Percentiles rank a stretch among this genome's conserved stretches.
Conservation (phyloP, 2,888 invertebrate species). For the Drosophila mercatorum region DNA sequence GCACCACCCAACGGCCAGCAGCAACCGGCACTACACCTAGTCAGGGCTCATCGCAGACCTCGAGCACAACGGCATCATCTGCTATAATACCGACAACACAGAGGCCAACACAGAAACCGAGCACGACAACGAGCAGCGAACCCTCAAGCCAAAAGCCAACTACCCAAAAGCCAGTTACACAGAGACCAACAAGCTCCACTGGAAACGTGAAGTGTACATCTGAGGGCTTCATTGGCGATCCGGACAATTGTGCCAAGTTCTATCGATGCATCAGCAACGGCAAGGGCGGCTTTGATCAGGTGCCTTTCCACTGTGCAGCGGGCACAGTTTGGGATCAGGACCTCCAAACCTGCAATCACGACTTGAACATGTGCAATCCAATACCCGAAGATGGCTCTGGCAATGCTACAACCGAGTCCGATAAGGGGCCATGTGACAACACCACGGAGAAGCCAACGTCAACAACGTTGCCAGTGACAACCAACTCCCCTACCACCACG, state of each 20-base stretch:
- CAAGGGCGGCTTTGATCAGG: constrained; percentile 86
- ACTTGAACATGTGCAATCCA: constrained; percentile 74
- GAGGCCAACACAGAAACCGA: constrained; percentile 23
- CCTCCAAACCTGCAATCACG: constrained; percentile 83
- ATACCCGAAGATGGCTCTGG: constrained; percentile 14
- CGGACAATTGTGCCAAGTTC: constrained; percentile 87
- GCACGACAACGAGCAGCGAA: not conserved
- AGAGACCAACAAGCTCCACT: constrained; percentile 42
- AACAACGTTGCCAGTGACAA: constrained; percentile 23
- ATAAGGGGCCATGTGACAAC: constrained; percentile 44
- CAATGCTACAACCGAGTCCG: constrained; percentile 52
- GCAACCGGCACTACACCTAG: constrained; percentile 36
- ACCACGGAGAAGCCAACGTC: constrained; percentile 33
- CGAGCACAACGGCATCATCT: constrained; percentile 17
- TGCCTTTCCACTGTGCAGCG: constrained; percentile 88
- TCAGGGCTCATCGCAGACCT: constrained; percentile 26
- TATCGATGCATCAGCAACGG: constrained; percentile 89
- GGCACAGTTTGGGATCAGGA: constrained; percentile 88
- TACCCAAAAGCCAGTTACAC: constrained; percentile 37
- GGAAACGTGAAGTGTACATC: constrained; percentile 79
- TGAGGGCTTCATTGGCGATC: constrained; percentile 85
- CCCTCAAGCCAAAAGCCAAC: constrained; percentile 18
- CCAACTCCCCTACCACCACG: constrained; percentile 37
- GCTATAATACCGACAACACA: constrained; percentile 16
- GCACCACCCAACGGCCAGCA: constrained; percentile 41